Conservation (phyloP, 2,888 invertebrate species). For the Apamea crenata region DNA sequence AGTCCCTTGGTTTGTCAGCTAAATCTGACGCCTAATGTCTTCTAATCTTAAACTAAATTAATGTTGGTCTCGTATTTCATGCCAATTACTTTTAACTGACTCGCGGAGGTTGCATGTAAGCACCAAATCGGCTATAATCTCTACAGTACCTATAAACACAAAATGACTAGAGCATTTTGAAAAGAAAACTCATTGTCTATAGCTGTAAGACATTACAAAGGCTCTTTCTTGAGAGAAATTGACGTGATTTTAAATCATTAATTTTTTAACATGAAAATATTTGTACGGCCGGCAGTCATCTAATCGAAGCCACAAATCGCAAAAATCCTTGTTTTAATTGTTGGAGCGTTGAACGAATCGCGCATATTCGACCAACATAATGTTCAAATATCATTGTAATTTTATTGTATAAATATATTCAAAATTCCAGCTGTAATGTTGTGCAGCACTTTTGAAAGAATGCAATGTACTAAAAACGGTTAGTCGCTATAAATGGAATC, state of each 20-base stretch:
- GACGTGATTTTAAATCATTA: background rate
- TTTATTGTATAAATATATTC: constrained; percentile 4
- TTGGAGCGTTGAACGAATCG: background rate
- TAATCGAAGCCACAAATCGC: background rate
- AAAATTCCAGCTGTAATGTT: background rate
- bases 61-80: no score
- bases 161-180: background rate
- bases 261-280: background rate
- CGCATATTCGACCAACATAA: background rate
- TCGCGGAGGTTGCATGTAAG: no score
- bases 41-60: background rate
- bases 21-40: no score
- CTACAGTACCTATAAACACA: background rate
- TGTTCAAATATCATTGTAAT: background rate
- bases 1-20: no score
- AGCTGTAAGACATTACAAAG: no score
- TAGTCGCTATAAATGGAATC: constrained; percentile 1
- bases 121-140: no score
- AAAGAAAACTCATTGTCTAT: background rate
- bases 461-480: constrained; percentile 14
- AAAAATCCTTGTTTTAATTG: constrained; percentile 10
- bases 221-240: background rate
- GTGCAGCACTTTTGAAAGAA: constrained; percentile 22
- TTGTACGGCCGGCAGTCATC: background rate
- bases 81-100: no score